phyloP scores from a whole-genome alignment of 2,888 invertebrate genomes.

The Palloptera scutellata region DNA sequence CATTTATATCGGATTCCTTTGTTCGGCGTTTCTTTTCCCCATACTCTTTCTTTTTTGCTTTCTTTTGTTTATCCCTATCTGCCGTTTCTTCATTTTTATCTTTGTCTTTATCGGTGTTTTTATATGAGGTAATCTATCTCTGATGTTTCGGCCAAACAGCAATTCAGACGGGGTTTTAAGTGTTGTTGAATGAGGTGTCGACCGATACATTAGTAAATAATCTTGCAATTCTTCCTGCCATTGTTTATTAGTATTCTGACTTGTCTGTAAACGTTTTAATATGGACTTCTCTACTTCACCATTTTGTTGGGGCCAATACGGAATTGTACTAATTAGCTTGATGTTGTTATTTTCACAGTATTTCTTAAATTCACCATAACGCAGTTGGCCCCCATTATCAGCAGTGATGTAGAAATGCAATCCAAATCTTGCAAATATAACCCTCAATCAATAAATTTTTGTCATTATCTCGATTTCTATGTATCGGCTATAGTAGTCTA shows the following conservation, averaged over 20 bases:
- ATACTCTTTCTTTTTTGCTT: no score
- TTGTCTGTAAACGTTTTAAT: conserved; percentile 42
- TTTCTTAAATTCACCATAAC: conserved; percentile 43
- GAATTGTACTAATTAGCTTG: conserved; percentile 39
- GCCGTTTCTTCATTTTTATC: no score
- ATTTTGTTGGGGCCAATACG: conserved; percentile 46
- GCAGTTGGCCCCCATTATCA: conserved; percentile 48
- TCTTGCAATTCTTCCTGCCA: not conserved
- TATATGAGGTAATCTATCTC: no score
- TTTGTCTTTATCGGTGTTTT: no score
- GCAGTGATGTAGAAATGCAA: conserved; percentile 39
- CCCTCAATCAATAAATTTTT: conserved; percentile 16
- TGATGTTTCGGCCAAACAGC: no score
- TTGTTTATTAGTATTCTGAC: conserved; percentile 19
- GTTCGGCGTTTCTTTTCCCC: no score
- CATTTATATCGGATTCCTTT: no score
- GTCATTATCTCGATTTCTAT: conserved; percentile 21
- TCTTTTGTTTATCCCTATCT: no score
- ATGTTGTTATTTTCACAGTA: conserved; percentile 38
- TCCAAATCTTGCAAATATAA: conserved; percentile 48
- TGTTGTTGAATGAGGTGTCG: no score
- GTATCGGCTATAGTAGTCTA: conserved; percentile 29
- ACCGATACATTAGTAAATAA: not conserved
- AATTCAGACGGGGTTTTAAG: no score
- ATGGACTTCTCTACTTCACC: conserved; percentile 49